These are phyloP conservation scores for Pyrocoelia pectoralis DNA, from an alignment of 2,888 invertebrate genomes.

Conservation along the genomic window DNA sequence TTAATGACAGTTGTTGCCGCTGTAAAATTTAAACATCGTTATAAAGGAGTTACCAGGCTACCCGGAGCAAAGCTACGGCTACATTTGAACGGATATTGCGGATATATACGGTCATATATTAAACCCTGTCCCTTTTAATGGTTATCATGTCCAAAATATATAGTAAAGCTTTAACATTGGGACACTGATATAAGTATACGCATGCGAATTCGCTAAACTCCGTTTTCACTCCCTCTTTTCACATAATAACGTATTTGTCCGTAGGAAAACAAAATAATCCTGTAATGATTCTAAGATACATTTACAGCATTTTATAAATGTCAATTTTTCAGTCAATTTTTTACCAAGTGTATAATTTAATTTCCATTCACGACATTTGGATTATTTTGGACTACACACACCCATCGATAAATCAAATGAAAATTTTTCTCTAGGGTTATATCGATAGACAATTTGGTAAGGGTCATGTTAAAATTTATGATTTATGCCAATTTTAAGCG, in stretches of 20 bases:
- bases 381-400: neutral
- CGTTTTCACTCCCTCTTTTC: neutral
- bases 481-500: neutral
- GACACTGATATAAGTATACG: conserved; percentile 12
- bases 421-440: neutral
- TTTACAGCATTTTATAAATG: neutral
- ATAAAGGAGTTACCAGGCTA: conserved; percentile 8
- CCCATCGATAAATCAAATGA: neutral
- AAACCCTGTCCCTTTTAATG: conserved; percentile 19
- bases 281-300: neutral
- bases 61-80: conserved; percentile 6
- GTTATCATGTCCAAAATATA: conserved; percentile 22
- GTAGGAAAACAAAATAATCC: neutral
- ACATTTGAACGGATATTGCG: conserved; percentile 22
- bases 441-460: conserved; percentile 6
- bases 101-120: conserved; percentile 19
- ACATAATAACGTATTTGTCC: neutral
- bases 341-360: neutral
- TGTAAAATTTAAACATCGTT: conserved; percentile 13
- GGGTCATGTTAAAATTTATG: neutral
- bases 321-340: too few species aligned
- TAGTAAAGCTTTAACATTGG: conserved; percentile 15
- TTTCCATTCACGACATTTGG: neutral
- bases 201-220: neutral
- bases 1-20: neutral